These are phyloP conservation scores for Tetraodon nigroviridis DNA, from an alignment of 2,113 vertebrate species.

Conservation along the genomic window DNA sequence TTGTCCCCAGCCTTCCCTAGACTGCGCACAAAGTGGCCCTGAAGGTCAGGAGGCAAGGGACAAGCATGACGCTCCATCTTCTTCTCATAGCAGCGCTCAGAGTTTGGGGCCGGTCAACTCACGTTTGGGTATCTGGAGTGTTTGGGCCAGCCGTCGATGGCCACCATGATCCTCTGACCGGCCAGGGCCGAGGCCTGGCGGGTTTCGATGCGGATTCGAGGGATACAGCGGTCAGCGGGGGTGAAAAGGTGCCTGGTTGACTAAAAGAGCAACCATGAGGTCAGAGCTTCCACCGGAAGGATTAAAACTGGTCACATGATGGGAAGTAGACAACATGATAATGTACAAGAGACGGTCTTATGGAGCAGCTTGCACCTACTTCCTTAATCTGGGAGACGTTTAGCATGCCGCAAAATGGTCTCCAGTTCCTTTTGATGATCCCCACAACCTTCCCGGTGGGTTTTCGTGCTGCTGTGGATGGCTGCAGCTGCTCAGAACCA, in stretches of 20 bases:
- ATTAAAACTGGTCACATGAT: too few relatives aligned
- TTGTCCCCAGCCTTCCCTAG: constrained; percentile 89
- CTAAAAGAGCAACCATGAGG: constrained; percentile 58
- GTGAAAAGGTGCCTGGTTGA: constrained; percentile 94
- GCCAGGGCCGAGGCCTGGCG: constrained; percentile 83
- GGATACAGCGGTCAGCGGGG: constrained; percentile 90
- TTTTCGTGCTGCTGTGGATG: constrained; percentile 68
- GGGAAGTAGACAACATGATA: too few relatives aligned
- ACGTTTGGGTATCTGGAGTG: constrained; percentile 97
- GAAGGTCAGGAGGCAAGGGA: background rate
- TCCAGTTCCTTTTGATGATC: constrained; percentile 95
- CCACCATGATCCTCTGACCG: constrained; percentile 93
- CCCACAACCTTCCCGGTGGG: constrained; percentile 90
- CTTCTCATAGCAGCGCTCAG: too few relatives aligned
- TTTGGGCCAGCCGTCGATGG: constrained; percentile 94
- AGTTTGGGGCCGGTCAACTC: constrained; percentile 39
- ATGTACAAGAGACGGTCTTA: background rate
- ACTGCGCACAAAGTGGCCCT: constrained; percentile 97
- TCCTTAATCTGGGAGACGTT: constrained; percentile 90
- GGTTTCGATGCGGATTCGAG: constrained; percentile 94
- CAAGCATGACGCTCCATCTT: too few relatives aligned
- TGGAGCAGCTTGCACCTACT: constrained; percentile 62
- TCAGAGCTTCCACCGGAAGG: constrained; percentile 5
- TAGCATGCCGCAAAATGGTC: constrained; percentile 94
- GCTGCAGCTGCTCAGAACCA: constrained; percentile 72